Evolutionary conservation across 1,140 invertebrate genomes (phyloP).

Genomic region (Saxidomus purpurata): DNA sequence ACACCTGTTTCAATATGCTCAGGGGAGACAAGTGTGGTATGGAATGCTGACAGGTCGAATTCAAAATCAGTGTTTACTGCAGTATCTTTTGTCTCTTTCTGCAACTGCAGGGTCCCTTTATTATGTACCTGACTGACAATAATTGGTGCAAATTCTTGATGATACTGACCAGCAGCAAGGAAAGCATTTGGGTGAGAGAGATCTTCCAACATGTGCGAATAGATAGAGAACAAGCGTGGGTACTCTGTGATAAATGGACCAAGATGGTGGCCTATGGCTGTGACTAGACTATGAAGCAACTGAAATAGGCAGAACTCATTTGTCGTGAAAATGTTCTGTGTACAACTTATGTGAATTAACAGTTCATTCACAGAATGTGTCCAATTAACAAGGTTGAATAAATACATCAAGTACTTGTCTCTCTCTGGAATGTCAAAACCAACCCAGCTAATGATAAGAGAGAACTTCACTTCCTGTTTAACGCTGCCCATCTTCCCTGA

Average conservation of each 20-base stretch:
- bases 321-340: slow-evolving; percentile 63
- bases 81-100: slow-evolving; percentile 33
- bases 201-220: slow-evolving; percentile 50
- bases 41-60: slow-evolving; percentile 30
- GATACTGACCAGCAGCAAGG: slow-evolving; percentile 10
- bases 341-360: slow-evolving; percentile 48
- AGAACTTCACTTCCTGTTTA: slow-evolving; percentile 42
- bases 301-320: slow-evolving; percentile 63
- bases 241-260: slow-evolving; percentile 49
- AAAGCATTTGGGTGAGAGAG: slow-evolving; percentile 50
- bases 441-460: slow-evolving; percentile 60
- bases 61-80: slow-evolving; percentile 55
- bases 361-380: slow-evolving; percentile 48
- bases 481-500: slow-evolving; percentile 33
- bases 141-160: slow-evolving; percentile 19
- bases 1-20: not conserved
- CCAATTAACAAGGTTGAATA: slow-evolving; percentile 45
- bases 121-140: not conserved
- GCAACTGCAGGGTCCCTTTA: not conserved
- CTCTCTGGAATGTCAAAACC: slow-evolving; percentile 30
- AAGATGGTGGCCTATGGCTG: slow-evolving; percentile 33
- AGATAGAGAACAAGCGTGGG: slow-evolving; percentile 19
- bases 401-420: slow-evolving; percentile 49
- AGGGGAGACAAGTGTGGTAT: not conserved
- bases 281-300: slow-evolving; percentile 52